Evolutionary conservation across 2,888 invertebrate species (phyloP), one percentile per base, ranked within the genome.

Genomic region (Acanthosepion esculentum): DNA sequence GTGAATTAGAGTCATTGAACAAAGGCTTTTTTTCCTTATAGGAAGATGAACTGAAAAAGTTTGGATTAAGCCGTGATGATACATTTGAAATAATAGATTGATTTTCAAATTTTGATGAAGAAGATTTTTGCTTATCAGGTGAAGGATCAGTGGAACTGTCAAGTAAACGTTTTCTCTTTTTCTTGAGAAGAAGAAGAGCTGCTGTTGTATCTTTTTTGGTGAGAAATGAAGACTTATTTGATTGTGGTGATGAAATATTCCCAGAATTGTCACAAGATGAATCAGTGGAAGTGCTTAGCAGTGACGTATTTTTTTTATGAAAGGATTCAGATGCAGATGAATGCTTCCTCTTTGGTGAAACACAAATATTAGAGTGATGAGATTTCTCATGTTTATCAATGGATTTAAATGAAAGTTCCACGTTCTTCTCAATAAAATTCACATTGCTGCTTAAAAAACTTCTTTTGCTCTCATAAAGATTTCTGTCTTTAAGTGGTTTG

Each of bases 1-100:
- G 15, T 78, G 78, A 33, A 78, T 5, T n/a, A 5, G 78, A n/a
- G 12, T n/a, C 12, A 78, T 15, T 78, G n/a, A 78, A 78, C n/a
- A 33, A 78, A 78, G 78, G 78, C n/a, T n/a, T 78, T n/a, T 78
- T 78, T 78, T 78, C n/a, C 78, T n/a, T n/a, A 78, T 78, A n/a
- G 23, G 78, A 78, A 5, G 78, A 33, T 1, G 12, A 78, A 33
- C 5, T 18, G n/a, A 78, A 78, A 78, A n/a, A n/a, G 15, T 78
- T 15, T 4, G 78, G n/a, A n/a, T 78, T n/a, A 78, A 78, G 78
- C 5, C 15, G 3, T 78, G 78, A 78, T 7, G 78, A 78, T 10
- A 78, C 5, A 15, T n/a, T n/a, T n/a, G 78, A 78, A n/a, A 1
- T 78, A 20, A 12, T 78, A 78, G n/a, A 78, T n/a, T 78, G n/a